Conservation (phyloP, 2,797 vertebrate species). For the Coluber constrictor region DNA sequence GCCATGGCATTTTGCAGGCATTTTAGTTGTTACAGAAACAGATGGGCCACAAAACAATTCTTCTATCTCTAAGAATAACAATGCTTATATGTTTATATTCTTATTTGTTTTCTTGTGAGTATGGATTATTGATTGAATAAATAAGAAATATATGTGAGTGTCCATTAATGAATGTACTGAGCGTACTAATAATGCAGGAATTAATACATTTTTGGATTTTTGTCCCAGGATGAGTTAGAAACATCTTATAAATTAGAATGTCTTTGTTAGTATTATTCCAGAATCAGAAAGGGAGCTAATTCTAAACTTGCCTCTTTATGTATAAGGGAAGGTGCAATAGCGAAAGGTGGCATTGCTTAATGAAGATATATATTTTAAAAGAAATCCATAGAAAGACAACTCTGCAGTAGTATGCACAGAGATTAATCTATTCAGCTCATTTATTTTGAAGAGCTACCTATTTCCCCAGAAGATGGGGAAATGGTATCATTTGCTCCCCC, state of each 20-base stretch:
- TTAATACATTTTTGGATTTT: not conserved
- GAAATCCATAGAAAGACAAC: slow-evolving; percentile 8
- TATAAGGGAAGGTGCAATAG: not conserved
- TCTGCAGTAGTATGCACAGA: not conserved
- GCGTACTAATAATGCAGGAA: not conserved
- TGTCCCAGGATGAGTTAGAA: not conserved
- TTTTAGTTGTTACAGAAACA: not conserved
- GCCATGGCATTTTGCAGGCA: not conserved
- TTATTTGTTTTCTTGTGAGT: not conserved
- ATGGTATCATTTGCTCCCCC: slow-evolving; percentile 37
- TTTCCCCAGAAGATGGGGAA: slow-evolving; percentile 6
- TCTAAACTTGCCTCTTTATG: not conserved
- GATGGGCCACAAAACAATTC: not conserved
- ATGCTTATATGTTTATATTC: not conserved
- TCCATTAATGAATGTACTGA: not conserved
- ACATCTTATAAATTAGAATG: not conserved
- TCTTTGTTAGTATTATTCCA: not conserved
- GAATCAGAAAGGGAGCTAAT: not conserved
- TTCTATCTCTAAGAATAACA: not conserved
- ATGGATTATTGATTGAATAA: not conserved
- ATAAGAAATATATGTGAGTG: not conserved
- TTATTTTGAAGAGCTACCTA: slow-evolving; percentile 5
- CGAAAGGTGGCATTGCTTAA: not conserved
- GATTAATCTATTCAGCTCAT: slow-evolving; percentile 33
- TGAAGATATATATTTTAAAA: slow-evolving; percentile 15